phyloP scores from a whole-genome alignment of 2,888 invertebrate genomes.

The Matsumyia berberina region DNA sequence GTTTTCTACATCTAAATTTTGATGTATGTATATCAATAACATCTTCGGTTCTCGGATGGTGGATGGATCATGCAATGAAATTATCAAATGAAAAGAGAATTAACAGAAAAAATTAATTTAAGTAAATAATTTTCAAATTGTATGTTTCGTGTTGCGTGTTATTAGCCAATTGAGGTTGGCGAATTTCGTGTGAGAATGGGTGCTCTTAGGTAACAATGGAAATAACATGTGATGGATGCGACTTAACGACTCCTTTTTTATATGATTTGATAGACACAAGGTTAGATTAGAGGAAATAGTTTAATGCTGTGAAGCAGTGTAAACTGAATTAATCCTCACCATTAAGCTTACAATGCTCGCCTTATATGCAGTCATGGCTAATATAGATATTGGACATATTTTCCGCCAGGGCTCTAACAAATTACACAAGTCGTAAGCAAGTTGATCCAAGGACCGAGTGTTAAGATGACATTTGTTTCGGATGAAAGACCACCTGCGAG shows the following conservation, averaged over 20 bases:
- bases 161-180: slow-evolving; percentile 23
- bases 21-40: slow-evolving; percentile 47
- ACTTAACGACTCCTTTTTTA: neutral
- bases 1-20: slow-evolving; percentile 70
- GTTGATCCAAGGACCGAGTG: no score
- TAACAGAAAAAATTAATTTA: slow-evolving; percentile 68
- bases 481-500: no score
- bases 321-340: no score
- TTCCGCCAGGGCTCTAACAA: no score
- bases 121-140: slow-evolving; percentile 59
- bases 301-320: no score
- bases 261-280: neutral
- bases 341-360: no score
- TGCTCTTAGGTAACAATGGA: slow-evolving; percentile 23
- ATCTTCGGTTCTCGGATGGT: slow-evolving; percentile 48
- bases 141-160: slow-evolving; percentile 66
- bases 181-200: slow-evolving; percentile 28
- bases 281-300: no score
- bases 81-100: slow-evolving; percentile 73
- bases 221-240: slow-evolving; percentile 5
- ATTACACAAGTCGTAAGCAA: no score
- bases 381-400: no score
- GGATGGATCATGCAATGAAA: slow-evolving; percentile 76
- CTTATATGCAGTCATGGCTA: no score
- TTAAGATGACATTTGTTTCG: no score